Conservation (phyloP, 2,888 invertebrate species). For the Carcina quercana region DNA sequence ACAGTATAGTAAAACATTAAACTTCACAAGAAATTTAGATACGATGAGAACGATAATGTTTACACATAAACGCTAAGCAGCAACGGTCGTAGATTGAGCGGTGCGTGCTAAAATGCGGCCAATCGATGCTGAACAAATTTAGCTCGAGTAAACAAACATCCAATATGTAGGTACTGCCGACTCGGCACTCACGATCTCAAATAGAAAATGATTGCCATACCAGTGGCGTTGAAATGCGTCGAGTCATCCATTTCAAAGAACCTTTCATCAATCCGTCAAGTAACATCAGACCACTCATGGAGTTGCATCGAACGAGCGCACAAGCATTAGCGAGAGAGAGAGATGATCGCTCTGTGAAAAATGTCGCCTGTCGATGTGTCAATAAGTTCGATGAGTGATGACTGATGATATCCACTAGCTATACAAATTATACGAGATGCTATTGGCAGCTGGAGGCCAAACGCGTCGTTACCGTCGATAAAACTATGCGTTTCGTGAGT, state of each 20-base stretch:
- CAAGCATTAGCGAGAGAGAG: too few relatives aligned
- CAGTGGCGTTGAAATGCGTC: constrained; percentile 26
- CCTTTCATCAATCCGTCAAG: constrained; percentile 41
- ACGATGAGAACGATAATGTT: constrained; percentile 36
- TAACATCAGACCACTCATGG: constrained; percentile 11
- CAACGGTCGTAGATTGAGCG: constrained; percentile 46
- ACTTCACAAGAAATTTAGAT: constrained; percentile 27
- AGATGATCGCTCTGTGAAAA: too few relatives aligned
- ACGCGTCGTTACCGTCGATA: constrained; percentile 4
- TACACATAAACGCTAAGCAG: constrained; percentile 48
- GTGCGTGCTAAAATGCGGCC: constrained; percentile 67
- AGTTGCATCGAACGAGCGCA: too few relatives aligned
- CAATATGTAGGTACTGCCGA: constrained; percentile 5
- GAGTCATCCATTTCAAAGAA: constrained; percentile 42
- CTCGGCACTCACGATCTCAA: constrained; percentile 23
- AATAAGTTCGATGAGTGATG: too few relatives aligned
- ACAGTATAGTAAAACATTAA: constrained; percentile 26
- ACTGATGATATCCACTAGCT: too few relatives aligned
- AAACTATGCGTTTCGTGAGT: neutral
- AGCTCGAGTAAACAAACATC: constrained; percentile 39
- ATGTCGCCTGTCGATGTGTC: too few relatives aligned
- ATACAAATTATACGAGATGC: constrained; percentile 4
- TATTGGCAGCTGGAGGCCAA: constrained; percentile 5
- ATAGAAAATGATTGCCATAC: constrained; percentile 36
- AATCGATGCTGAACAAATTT: constrained; percentile 55